Percentiles rank a stretch among this genome's conserved stretches.
Conservation (phyloP, 2,797 vertebrate genomes). For the Nyctibius grandis region DNA sequence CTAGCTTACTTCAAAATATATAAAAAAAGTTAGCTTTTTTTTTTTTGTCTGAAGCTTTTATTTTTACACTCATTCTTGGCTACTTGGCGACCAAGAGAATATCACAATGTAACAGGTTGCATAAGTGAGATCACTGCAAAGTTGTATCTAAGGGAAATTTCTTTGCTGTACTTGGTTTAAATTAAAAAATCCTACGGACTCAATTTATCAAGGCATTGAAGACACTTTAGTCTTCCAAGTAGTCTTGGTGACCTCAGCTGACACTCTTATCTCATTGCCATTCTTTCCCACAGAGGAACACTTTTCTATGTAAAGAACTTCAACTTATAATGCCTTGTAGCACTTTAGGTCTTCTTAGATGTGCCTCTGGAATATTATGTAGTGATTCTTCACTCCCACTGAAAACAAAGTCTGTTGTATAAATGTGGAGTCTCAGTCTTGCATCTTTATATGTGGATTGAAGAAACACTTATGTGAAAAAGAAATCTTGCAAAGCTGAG, state of each 20-base stretch:
- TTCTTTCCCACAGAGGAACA: background rate
- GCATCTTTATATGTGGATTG: background rate
- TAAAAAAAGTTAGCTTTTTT: background rate
- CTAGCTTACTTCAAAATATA: background rate
- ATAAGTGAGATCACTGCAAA: background rate
- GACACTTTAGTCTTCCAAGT: background rate
- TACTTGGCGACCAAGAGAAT: background rate
- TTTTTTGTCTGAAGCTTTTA: background rate
- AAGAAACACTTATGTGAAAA: background rate
- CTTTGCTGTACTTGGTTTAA: background rate
- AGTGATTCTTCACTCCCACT: background rate
- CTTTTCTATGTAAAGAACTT: background rate
- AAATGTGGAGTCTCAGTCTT: background rate
- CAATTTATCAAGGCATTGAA: background rate
- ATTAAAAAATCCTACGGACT: background rate
- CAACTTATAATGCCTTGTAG: background rate
- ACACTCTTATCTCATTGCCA: background rate
- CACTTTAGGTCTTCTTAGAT: background rate
- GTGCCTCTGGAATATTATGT: background rate
- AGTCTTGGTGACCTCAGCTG: background rate
- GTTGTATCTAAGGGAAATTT: background rate
- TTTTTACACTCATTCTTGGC: background rate
- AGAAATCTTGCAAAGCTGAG: background rate
- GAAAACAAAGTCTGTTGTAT: background rate
- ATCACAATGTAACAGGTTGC: background rate